Base-by-base conservation (phyloP, 2,888 invertebrate genomes). In the Dorcus hopei region DNA sequence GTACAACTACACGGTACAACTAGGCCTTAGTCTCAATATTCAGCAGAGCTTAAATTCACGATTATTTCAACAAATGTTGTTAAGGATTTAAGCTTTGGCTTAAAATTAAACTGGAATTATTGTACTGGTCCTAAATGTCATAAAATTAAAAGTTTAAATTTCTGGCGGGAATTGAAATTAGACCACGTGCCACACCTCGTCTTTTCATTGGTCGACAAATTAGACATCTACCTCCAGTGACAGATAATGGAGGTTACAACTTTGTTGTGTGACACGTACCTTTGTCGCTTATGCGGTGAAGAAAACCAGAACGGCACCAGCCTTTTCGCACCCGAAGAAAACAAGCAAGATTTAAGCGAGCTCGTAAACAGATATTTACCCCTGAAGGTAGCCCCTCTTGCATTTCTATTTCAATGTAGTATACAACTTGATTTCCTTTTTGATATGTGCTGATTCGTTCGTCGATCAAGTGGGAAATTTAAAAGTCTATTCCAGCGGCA, bases 221-320 rank as follows among this genome's bases (percentile, higher is more conserved):
- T 48, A 57, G 57, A 19, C 40, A 11, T 43, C 57, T 14, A 26
- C 38, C n/a, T 26, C 14, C 52, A 58, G 42, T 58, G 58, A 49
- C 58, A 58, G 48, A 72, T 70, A 77, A 78, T 73, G 72, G 71
- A 68, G 65, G 63, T 61, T 52, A 58, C 57, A 67, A 75, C 75
- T 63, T 70, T 72, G 74, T 82, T 88, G 69, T 86, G 85, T 74
- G 84, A 89, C 80, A 88, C 88, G 66, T 82, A 82, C 64, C 82
- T 87, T 80, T 91, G 91, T 80, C 83, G 90, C 79, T 83, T 91
- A 77, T 91, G 91, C 81, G 88, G 85, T 16, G 86, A 86, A 80
- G 84, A 87, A 80, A 89, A 88, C 79, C 81, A 83, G 68, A 86
- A 86, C 74, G 87, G 87, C 61, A 85, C 86, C 65, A 79, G 83